phyloP scores from a whole-genome alignment of 2,797 vertebrate species.

The Anguilla pacifica region DNA sequence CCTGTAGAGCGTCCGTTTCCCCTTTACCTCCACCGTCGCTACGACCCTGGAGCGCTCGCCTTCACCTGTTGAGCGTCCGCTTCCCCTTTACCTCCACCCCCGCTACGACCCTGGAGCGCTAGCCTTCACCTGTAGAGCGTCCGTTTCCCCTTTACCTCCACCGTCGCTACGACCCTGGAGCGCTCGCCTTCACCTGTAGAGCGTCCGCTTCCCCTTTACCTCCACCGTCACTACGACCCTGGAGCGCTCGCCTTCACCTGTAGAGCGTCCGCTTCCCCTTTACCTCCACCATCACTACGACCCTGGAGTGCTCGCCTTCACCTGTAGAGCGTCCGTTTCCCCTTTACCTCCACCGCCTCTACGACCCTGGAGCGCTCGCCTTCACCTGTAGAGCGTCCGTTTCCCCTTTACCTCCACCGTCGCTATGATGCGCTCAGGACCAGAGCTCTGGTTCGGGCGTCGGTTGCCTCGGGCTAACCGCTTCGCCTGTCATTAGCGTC shows the following conservation, averaged over 20 bases:
- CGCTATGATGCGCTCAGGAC: background rate
- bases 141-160: no score
- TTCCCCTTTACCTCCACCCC: background rate
- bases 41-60: background rate
- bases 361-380: background rate
- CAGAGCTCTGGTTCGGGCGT: background rate
- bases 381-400: background rate
- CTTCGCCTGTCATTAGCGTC: background rate
- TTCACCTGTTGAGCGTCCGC: no score
- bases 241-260: background rate
- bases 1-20: background rate
- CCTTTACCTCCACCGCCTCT: no score
- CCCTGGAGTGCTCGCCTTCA: background rate
- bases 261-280: background rate
- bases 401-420: no score
- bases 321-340: background rate
- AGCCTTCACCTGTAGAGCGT: background rate
- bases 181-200: background rate
- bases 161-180: background rate
- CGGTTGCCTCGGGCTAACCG: background rate
- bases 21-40: no score
- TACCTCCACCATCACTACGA: background rate
- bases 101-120: background rate
- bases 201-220: background rate
- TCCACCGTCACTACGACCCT: background rate